A percentile compares a stretch with the other conserved stretches of the same genome.
Evolutionary conservation across 2,888 invertebrate genomes (phyloP).

Genomic region (Dascillus cervinus): DNA sequence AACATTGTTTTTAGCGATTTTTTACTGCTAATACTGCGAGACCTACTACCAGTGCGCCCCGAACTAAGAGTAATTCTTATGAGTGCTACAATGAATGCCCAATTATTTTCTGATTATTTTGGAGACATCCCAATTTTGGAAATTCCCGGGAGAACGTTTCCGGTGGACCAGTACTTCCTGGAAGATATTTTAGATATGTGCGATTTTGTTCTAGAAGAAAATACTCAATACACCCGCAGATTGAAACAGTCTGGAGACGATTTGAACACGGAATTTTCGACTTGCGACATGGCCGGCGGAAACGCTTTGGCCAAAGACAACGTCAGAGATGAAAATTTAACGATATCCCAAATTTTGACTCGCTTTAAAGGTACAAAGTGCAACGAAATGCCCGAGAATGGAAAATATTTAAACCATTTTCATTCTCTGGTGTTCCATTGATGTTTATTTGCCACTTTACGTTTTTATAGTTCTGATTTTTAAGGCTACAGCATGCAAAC

Average conservation of each 20-base stretch:
- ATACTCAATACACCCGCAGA: slow-evolving; percentile 56
- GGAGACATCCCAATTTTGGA: slow-evolving; percentile 67
- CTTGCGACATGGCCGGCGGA: slow-evolving; percentile 51
- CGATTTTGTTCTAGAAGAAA: slow-evolving; percentile 54
- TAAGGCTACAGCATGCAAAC: slow-evolving; percentile 52
- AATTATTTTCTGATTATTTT: slow-evolving; percentile 80
- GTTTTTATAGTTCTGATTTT: slow-evolving; percentile 3
- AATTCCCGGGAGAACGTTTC: slow-evolving; percentile 78
- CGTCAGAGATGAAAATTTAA: slow-evolving; percentile 64
- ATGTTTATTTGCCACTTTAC: background rate
- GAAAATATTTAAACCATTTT: too few relatives aligned
- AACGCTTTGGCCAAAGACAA: slow-evolving; percentile 50
- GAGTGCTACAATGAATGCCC: slow-evolving; percentile 88
- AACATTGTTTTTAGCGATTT: slow-evolving; percentile 62
- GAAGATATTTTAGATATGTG: slow-evolving; percentile 71
- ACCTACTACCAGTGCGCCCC: slow-evolving; percentile 61
- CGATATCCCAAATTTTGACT: slow-evolving; percentile 56
- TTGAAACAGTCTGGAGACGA: slow-evolving; percentile 52
- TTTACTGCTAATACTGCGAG: slow-evolving; percentile 71
- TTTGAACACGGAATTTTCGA: slow-evolving; percentile 57
- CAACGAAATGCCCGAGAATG: background rate
- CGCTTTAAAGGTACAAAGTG: slow-evolving; percentile 53
- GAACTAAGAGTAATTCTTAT: slow-evolving; percentile 81
- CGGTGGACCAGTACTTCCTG: slow-evolving; percentile 72
- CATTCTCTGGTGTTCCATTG: too few relatives aligned